A percentile compares a stretch with the other conserved stretches of the same genome.
Evolutionary conservation across 1,140 invertebrate species (phyloP).

Genomic region (Cataglyphis hispanica): DNA sequence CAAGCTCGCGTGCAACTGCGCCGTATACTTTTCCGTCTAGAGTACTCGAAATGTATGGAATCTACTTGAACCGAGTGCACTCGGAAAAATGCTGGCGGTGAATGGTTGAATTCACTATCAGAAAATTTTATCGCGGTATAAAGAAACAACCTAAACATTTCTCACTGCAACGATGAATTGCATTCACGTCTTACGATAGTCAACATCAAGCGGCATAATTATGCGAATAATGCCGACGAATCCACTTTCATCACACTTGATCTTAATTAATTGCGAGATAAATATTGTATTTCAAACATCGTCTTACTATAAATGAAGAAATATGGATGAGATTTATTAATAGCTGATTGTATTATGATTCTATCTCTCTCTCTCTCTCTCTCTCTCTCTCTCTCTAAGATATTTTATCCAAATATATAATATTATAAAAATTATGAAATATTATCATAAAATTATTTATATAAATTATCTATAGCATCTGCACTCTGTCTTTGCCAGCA

Average conservation of each 20-base stretch:
- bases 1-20: constrained; percentile 29
- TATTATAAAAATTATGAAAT: too few species aligned
- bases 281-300: not conserved
- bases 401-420: too few species aligned
- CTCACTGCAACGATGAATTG: not conserved
- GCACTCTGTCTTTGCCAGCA: not conserved
- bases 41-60: constrained; percentile 54
- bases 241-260: constrained; percentile 32
- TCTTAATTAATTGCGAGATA: not conserved
- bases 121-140: constrained; percentile 55
- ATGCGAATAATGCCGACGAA: constrained; percentile 9
- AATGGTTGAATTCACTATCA: constrained; percentile 49
- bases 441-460: too few species aligned
- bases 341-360: too few species aligned
- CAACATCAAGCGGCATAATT: constrained; percentile 21
- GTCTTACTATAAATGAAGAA: not conserved
- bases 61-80: constrained; percentile 54
- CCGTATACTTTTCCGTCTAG: constrained; percentile 41
- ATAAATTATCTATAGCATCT: too few species aligned
- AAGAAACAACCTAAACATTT: constrained; percentile 53
- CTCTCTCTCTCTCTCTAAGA: too few species aligned
- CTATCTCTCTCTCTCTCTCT: too few species aligned
- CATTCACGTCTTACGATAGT: constrained; percentile 20
- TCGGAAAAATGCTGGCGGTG: constrained; percentile 46
- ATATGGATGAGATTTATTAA: not conserved